Evolutionary conservation across 2,888 invertebrate species (phyloP), one percentile per base, ranked within the genome.

Genomic region (Epicampocera succincta): DNA sequence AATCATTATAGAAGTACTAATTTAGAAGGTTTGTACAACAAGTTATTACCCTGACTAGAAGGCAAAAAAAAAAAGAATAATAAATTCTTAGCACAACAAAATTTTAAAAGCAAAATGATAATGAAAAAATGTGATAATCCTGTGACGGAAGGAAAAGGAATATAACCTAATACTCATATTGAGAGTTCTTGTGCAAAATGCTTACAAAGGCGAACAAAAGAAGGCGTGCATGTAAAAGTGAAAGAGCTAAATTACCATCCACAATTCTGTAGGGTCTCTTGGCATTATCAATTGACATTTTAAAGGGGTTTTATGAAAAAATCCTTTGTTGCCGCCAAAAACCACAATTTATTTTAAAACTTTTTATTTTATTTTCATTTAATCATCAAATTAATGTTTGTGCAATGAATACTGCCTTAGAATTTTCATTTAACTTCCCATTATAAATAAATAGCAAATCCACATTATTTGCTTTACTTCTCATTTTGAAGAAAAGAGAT

Each of bases 51-150:
- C 21, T 38, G 44, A 40, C 48, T 77, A 61, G 11, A 13, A 60
- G 33, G 52, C 29, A 40, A 12, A 33, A 33, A 9, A 33, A 33
- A 33, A 33, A 33, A 33, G 8, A 33, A 48, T n/a, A n/a, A n/a
- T n/a, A 71, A 54, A 69, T 21, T 4, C 58, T 19, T 25, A 61
- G 33, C 38, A 52, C 66, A 9, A 25, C 12, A 46, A 15, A 38
- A 48, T 46, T 54, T 33, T 17, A 17, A 52, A 63, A 63, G 44
- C 54, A 54, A 5, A 52, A 50, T 15, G 44, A 63, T 61, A 71
- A 54, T 56, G 54, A 48, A 33, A 48, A 25, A 52, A 76, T 75
- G 71, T 75, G 75, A 60, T 71, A 75, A 71, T 54, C 60, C 72
- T 66, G 46, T 54, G 54, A 46, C 33, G 25, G 8, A 33, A 48